Percentiles rank a stretch among this genome's conserved stretches.
phyloP scores from a whole-genome alignment of 2,888 invertebrate species.

The Neocrepidodera transversa region DNA sequence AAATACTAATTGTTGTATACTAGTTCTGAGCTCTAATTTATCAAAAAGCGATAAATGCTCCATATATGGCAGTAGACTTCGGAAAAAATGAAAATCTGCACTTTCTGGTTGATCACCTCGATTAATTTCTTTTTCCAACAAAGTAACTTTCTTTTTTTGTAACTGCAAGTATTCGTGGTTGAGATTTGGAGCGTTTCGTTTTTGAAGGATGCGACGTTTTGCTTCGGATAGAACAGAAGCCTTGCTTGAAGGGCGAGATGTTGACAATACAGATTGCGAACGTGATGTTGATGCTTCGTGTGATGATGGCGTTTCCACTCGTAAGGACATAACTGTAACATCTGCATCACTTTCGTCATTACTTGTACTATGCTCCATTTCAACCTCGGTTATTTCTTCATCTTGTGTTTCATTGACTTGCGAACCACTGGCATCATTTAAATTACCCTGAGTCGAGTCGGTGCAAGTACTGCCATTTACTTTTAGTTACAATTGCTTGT shows the following conservation, averaged over 20 bases:
- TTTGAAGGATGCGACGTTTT: not conserved
- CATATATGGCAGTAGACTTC: conserved; percentile 1
- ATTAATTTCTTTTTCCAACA: not conserved
- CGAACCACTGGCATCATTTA: not conserved
- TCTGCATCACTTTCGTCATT: conserved; percentile 21
- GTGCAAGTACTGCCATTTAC: conserved; percentile 4
- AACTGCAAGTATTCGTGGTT: not conserved
- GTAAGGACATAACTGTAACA: not conserved
- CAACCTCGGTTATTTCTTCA: conserved; percentile 10
- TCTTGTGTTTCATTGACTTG: not conserved
- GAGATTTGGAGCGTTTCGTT: not conserved
- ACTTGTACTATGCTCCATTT: conserved; percentile 10
- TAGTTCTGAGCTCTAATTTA: no score
- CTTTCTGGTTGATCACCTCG: not conserved
- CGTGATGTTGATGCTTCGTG: conserved; percentile 15
- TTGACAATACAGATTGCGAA: conserved; percentile 15
- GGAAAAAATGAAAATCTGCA: not conserved
- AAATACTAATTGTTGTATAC: no score
- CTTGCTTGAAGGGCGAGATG: conserved; percentile 13
- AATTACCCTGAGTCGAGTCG: not conserved
- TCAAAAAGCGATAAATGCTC: not conserved
- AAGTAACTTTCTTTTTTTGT: not conserved
- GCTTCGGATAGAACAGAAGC: not conserved
- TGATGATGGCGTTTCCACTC: conserved; percentile 8
- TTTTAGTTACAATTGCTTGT: conserved; percentile 1